Percentiles rank a stretch among this genome's conserved stretches.
These are phyloP conservation scores for Melanerpes aurifrons DNA, from an alignment of 2,113 vertebrate species.

Conservation along the genomic window DNA sequence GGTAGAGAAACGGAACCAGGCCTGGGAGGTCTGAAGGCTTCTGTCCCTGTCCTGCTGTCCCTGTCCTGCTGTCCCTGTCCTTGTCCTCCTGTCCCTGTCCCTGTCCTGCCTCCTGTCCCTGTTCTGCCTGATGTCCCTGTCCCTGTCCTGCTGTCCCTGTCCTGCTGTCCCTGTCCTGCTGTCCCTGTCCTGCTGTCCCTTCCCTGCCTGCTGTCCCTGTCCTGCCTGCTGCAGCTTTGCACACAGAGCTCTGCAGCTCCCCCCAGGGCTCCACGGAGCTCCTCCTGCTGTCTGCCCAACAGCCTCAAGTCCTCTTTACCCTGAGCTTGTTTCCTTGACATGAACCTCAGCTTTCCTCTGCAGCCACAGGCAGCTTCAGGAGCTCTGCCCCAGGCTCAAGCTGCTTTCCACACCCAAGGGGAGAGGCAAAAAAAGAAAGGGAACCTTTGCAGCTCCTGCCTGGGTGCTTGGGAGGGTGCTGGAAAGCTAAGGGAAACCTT, in stretches of 20 bases:
- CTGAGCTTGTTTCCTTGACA: slow-evolving; percentile 68
- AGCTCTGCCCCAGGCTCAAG: not conserved
- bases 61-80: too few species aligned
- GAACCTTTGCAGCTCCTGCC: not conserved
- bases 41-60: slow-evolving; percentile 1
- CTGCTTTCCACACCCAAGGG: not conserved
- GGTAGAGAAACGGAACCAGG: slow-evolving; percentile 76
- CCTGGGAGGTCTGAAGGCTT: slow-evolving; percentile 58
- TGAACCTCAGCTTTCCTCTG: slow-evolving; percentile 43
- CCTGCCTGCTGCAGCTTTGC: slow-evolving; percentile 35
- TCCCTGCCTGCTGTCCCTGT: slow-evolving; percentile 29
- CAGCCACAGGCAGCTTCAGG: slow-evolving; percentile 28
- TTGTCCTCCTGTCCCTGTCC: not conserved
- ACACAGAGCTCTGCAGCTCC: slow-evolving; percentile 52
- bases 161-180: too few species aligned
- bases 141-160: too few species aligned
- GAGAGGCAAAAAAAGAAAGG: not conserved
- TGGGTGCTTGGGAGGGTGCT: not conserved
- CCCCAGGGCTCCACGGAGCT: slow-evolving; percentile 35
- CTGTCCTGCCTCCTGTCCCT: slow-evolving; percentile 9
- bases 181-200: not conserved
- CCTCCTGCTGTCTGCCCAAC: slow-evolving; percentile 2
- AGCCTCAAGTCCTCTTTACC: slow-evolving; percentile 54
- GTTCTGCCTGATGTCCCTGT: too few species aligned
- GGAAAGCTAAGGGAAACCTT: not conserved